Base-by-base conservation (phyloP, 1,140 invertebrate species). In the Drosophila rhopaloa region DNA sequence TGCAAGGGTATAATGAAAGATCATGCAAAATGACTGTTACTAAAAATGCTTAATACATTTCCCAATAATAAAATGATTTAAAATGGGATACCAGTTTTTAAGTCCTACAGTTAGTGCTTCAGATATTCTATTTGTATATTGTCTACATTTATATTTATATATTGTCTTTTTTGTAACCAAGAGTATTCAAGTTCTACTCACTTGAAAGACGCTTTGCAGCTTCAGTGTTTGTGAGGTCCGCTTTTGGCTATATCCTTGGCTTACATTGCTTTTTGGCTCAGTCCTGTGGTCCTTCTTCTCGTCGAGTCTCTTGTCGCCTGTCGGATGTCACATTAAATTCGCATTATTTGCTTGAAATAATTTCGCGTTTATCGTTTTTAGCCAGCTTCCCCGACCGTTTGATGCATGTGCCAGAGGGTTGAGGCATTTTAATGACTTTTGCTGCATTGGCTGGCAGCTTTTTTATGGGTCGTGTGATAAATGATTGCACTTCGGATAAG, bases 341-440 rank as follows among this genome's bases (percentile, higher is more conserved):
- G 61, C 76, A 80, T 88, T 88, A 89, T 89, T 89, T 88, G 83
- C 72, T 78, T 88, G 80, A 89, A 88, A 89, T 83, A 84, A 83
- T 89, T 83, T 84, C 59, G 61, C 65, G 62, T 71, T 84, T 80
- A 89, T 84, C 84, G 51, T 58, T 48, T 40, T 48, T 14, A 35
- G 50, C 70, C 71, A 62, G 53, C 62, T 47, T 43, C 51, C 43
- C 27, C 43, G 19, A 32, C 35, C 43, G 38, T 41, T 16, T 60
- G 65, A 71, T 81, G 47, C 62, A 24, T 24, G 24, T 66, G 55
- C 4, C 16, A 24, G 41, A 40, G 59, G 29, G 61, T 14, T 32
- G n/a, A 48, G 50, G 50, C 24, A 37, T 68, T 63, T 74, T 74
- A 78, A 81, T 85, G 77, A 66, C 62, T 79, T 74, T 48, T 48